Conservation (phyloP, 2,797 vertebrate species). For the Amphiprion clarkii region DNA sequence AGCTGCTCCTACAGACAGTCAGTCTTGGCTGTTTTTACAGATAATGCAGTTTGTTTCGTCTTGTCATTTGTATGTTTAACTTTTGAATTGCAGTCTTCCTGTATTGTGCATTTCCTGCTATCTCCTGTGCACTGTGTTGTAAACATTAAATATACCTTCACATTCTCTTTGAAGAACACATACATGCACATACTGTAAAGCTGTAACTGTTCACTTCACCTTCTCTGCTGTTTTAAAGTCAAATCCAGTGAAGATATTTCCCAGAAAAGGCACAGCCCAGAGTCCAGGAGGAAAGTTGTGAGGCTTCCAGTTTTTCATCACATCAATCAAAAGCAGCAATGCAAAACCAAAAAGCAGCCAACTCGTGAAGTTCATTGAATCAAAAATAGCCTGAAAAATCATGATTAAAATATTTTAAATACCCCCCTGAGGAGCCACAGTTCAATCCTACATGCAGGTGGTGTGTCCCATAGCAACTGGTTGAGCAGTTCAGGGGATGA, state of each 20-base stretch:
- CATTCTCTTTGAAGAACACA: not conserved
- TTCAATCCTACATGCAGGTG: not conserved
- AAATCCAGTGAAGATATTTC: constrained; percentile 50
- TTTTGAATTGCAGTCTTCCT: too few species aligned
- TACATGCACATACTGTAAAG: not conserved
- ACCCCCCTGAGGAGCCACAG: not conserved
- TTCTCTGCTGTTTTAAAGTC: constrained; percentile 77
- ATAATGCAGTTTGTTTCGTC: too few species aligned
- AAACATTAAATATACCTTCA: too few species aligned
- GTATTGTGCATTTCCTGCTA: too few species aligned
- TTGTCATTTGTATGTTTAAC: too few species aligned
- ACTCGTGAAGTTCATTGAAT: constrained; percentile 62
- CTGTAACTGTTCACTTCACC: constrained; percentile 50
- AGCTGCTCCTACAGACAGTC: too few species aligned
- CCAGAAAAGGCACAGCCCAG: too few species aligned
- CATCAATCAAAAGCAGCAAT: constrained; percentile 78
- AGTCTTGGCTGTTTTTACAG: too few species aligned
- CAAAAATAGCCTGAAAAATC: constrained; percentile 75
- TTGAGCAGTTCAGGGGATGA: not conserved
- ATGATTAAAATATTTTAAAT: constrained; percentile 40
- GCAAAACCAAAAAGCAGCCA: constrained; percentile 74
- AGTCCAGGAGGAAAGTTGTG: constrained; percentile 41
- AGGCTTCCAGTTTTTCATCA: constrained; percentile 81
- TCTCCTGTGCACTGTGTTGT: too few species aligned
- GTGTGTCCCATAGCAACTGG: not conserved